Evolutionary conservation across 2,797 vertebrate genomes (phyloP).

Genomic region (Chelon labrosus): DNA sequence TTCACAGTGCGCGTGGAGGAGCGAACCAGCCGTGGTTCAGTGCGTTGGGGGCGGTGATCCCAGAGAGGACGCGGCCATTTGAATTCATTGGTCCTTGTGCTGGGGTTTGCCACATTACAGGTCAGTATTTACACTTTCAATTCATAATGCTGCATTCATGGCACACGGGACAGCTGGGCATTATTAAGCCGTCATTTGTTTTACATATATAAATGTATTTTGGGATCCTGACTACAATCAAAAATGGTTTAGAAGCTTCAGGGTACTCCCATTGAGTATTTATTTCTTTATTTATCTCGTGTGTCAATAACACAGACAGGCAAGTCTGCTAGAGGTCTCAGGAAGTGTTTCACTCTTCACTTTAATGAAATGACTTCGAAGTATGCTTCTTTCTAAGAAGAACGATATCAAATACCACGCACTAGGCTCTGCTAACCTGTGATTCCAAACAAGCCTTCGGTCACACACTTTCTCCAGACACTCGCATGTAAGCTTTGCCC

Average conservation of each 20-base stretch:
- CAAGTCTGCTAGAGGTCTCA: conserved; percentile 16
- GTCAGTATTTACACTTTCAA: conserved; percentile 57
- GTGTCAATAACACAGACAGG: conserved; percentile 17
- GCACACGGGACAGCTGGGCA: background rate
- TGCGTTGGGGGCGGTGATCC: background rate
- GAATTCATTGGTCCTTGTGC: background rate
- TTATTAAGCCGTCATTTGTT: background rate
- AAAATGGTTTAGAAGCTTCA: background rate
- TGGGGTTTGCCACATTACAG: conserved; percentile 22
- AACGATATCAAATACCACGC: too few relatives aligned
- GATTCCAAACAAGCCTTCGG: too few relatives aligned
- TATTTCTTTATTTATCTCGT: background rate
- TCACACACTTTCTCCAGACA: background rate
- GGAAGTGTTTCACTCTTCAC: conserved; percentile 50
- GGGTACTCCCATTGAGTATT: background rate
- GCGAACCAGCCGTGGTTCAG: conserved; percentile 55
- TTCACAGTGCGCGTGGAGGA: conserved; percentile 78
- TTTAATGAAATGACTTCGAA: background rate
- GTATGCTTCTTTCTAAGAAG: too few relatives aligned
- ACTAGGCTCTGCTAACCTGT: too few relatives aligned
- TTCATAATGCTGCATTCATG: conserved; percentile 17
- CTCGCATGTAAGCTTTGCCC: too few relatives aligned
- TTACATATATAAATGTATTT: background rate
- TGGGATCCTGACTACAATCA: background rate
- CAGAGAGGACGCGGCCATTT: conserved; percentile 6